A percentile compares a stretch with the other conserved stretches of the same genome.
Evolutionary conservation across 2,797 vertebrate species (phyloP).

Genomic region (Tauraco hartlaubi): DNA sequence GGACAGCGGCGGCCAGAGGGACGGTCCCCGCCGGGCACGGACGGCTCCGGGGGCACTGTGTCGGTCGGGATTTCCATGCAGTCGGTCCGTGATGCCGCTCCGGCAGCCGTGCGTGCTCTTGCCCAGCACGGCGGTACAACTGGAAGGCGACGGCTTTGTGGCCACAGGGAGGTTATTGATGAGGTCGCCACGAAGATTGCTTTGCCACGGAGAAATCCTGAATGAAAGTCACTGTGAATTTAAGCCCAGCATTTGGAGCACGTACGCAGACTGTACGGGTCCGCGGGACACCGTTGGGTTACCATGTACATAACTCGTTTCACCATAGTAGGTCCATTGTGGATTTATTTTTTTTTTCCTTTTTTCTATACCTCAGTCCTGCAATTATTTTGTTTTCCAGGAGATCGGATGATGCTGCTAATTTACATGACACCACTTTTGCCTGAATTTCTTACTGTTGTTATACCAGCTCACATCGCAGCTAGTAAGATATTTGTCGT

Average conservation of each 20-base stretch:
- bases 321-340: neutral
- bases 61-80: neutral
- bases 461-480: conserved; percentile 48
- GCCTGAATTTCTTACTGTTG: conserved; percentile 74
- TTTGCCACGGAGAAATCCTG: neutral
- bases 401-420: conserved; percentile 74
- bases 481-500: neutral
- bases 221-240: conserved; percentile 67
- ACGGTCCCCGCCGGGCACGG: neutral
- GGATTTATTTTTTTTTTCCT: neutral
- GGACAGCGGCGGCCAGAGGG: neutral
- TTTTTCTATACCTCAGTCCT: conserved; percentile 49
- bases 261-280: neutral
- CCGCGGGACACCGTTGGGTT: neutral
- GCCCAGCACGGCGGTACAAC: neutral
- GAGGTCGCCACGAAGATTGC: neutral
- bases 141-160: neutral
- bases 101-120: neutral
- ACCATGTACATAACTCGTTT: neutral
- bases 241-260: conserved; percentile 16
- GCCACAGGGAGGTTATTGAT: neutral
- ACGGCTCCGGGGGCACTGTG: neutral
- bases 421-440: conserved; percentile 67
- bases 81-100: neutral
- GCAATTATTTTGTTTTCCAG: neutral